A percentile compares a stretch with the other conserved stretches of the same genome.
These are phyloP conservation scores for Rugalucina vietnamica DNA, from an alignment of 2,888 invertebrate species.

Conservation along the genomic window DNA sequence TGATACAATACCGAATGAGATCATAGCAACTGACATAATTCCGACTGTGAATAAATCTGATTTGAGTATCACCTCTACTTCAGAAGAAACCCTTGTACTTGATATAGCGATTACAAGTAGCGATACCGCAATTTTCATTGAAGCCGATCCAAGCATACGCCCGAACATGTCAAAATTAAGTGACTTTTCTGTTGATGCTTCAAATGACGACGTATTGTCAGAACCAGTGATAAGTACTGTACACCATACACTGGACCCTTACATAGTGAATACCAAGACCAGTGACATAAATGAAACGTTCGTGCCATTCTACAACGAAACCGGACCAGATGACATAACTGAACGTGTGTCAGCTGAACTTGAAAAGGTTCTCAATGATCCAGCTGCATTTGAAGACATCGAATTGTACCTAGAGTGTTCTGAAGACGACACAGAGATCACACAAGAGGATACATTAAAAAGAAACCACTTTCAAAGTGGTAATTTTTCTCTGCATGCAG, in stretches of 20 bases:
- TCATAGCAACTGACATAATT: too few species aligned
- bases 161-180: too few species aligned
- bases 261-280: not conserved
- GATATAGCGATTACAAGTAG: too few species aligned
- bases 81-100: too few species aligned
- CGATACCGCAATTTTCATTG: too few species aligned
- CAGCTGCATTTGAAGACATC: conserved; percentile 22
- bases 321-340: not conserved
- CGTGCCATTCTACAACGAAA: not conserved
- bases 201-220: not conserved
- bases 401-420: conserved; percentile 63
- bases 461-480: conserved; percentile 27
- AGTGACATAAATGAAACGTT: not conserved
- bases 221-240: not conserved
- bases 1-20: too few species aligned
- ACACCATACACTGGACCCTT: not conserved
- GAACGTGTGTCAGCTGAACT: conserved; percentile 4
- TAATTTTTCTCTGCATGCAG: conserved; percentile 54
- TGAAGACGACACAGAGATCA: conserved; percentile 52
- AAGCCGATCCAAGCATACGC: too few species aligned
- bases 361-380: not conserved
- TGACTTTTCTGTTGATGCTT: too few species aligned
- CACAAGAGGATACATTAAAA: conserved; percentile 8
- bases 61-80: too few species aligned
- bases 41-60: too few species aligned